Evolutionary conservation across 1,140 invertebrate genomes (phyloP).

Genomic region (Dreissena rostriformis): DNA sequence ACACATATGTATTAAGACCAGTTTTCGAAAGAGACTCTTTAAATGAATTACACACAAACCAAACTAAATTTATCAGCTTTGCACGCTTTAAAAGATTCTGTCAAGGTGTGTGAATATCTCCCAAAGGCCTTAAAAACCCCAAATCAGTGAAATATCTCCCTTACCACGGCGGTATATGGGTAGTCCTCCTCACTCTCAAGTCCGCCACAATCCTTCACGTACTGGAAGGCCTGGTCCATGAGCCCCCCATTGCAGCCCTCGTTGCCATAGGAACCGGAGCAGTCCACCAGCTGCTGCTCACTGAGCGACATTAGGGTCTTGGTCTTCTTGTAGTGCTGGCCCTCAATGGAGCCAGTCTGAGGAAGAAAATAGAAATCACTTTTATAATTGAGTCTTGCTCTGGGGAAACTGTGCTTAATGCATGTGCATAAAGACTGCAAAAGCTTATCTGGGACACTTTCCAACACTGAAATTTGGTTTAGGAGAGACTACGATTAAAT

Average conservation of each 20-base stretch:
- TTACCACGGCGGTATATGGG: conserved; percentile 73
- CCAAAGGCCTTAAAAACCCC: no score
- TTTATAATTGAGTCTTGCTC: conserved; percentile 3
- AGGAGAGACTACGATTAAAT: no score
- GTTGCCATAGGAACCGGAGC: conserved; percentile 83
- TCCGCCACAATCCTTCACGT: conserved; percentile 93
- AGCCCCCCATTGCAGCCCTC: conserved; percentile 97
- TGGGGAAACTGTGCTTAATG: not conserved
- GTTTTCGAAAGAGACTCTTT: no score
- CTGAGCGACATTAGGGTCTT: conserved; percentile 69
- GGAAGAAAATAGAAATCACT: not conserved
- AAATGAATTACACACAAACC: no score
- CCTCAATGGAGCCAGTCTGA: conserved; percentile 71
- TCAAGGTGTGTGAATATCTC: no score
- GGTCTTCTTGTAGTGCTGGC: conserved; percentile 67
- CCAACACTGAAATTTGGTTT: no score
- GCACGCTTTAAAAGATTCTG: no score
- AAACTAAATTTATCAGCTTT: no score
- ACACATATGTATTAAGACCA: no score
- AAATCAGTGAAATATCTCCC: not conserved
- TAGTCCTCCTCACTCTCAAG: conserved; percentile 93
- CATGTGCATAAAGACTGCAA: no score
- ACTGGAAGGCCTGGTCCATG: conserved; percentile 95
- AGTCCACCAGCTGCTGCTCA: conserved; percentile 77
- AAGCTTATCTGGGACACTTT: no score